Evolutionary conservation across 1,140 invertebrate genomes (phyloP).

Genomic region (Drosophila nikananu): DNA sequence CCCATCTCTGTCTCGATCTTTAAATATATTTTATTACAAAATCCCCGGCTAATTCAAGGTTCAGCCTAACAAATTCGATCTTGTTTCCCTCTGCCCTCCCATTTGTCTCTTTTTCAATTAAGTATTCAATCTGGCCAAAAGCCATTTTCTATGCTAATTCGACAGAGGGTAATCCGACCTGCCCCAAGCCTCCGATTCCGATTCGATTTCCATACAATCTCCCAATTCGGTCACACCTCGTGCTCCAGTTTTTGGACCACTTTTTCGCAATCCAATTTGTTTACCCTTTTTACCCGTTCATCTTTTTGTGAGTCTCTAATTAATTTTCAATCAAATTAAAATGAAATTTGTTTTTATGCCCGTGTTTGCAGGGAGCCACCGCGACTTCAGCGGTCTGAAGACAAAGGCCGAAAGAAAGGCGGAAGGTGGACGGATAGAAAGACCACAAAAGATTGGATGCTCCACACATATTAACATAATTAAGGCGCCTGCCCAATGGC

Average conservation of each 20-base stretch:
- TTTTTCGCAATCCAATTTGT: conserved; percentile 68
- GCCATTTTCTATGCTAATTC: conserved; percentile 48
- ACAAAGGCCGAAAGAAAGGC: conserved; percentile 45
- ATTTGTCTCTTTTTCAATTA: conserved; percentile 6
- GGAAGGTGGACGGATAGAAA: conserved; percentile 12
- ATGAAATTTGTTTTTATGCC: conserved; percentile 46
- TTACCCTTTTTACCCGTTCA: conserved; percentile 47
- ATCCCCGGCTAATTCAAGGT: conserved; percentile 32
- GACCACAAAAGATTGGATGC: conserved; percentile 39
- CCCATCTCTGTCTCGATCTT: not conserved
- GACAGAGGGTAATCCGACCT: conserved; percentile 42
- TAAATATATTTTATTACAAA: conserved; percentile 25
- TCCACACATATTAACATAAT: conserved; percentile 69
- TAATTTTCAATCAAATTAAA: conserved; percentile 75
- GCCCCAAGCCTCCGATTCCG: conserved; percentile 32
- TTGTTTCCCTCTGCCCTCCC: conserved; percentile 18
- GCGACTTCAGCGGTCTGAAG: conserved; percentile 9
- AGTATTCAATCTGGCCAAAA: conserved; percentile 40
- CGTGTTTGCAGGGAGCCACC: conserved; percentile 40
- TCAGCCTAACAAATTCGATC: conserved; percentile 27
- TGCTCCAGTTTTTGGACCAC: conserved; percentile 49
- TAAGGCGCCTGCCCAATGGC: conserved; percentile 65
- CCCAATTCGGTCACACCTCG: conserved; percentile 19
- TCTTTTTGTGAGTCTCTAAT: conserved; percentile 53
- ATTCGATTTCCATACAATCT: conserved; percentile 22